A percentile compares a stretch with the other conserved stretches of the same genome.
These are phyloP conservation scores for Austrolebias charrua DNA, from an alignment of 2,797 vertebrate species.

Conservation along the genomic window DNA sequence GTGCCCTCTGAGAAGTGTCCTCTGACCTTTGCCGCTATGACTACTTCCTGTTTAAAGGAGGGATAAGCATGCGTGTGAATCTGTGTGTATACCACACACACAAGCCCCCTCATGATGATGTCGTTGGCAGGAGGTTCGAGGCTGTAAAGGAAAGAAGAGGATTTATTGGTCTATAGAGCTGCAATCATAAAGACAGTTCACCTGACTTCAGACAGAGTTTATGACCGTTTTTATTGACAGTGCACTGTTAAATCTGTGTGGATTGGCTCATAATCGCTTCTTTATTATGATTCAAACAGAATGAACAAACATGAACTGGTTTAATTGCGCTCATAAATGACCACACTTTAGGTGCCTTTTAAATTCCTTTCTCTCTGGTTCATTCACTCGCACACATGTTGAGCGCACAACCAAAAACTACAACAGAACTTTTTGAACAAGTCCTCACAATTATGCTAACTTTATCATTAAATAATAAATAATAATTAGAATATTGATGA, in stretches of 20 bases:
- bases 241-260: background rate
- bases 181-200: background rate
- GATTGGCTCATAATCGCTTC: constrained; percentile 11
- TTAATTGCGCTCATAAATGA: background rate
- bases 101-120: background rate
- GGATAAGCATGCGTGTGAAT: constrained; percentile 10
- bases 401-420: no score
- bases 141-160: background rate
- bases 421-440: no score
- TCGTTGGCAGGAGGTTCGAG: background rate
- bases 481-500: no score
- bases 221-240: constrained; percentile 12
- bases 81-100: background rate
- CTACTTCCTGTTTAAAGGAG: constrained; percentile 52
- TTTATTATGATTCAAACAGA: constrained; percentile 19
- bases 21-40: constrained; percentile 43
- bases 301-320: background rate
- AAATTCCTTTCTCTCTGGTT: no score
- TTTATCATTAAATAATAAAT: no score
- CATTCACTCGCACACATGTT: no score
- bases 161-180: constrained; percentile 26
- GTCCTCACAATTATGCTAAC: no score
- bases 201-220: background rate
- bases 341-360: no score
- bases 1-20: constrained; percentile 46